Evolutionary conservation across 2,888 invertebrate genomes (phyloP).

Genomic region (Strigamia transsilvanica): DNA sequence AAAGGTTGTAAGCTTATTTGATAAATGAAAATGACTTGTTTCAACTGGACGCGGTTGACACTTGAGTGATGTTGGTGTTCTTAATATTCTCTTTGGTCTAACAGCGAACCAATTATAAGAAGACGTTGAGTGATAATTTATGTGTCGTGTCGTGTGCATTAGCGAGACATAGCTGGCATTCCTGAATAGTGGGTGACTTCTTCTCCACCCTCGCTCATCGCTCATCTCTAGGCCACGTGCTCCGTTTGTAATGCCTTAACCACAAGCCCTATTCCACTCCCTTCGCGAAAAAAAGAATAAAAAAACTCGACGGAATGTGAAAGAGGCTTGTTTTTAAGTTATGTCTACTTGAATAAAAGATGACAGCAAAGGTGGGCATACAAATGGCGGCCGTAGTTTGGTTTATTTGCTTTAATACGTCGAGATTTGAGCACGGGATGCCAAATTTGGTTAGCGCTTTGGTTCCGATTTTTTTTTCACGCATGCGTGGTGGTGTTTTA

Average conservation of each 20-base stretch:
- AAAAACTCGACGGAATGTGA: background rate
- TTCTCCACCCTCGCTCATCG: constrained; percentile 18
- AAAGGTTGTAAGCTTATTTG: background rate
- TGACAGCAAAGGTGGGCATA: background rate
- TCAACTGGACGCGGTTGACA: constrained; percentile 13
- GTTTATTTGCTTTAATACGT: too few relatives aligned
- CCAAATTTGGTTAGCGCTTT: too few relatives aligned
- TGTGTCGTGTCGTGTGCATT: constrained; percentile 18
- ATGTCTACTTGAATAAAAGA: background rate
- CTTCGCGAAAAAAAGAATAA: background rate
- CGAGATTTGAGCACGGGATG: too few relatives aligned
- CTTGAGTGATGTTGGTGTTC: constrained; percentile 31
- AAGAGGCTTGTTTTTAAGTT: background rate
- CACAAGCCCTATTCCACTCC: constrained; percentile 2
- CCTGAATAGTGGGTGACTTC: constrained; percentile 22
- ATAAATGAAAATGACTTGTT: constrained; percentile 26
- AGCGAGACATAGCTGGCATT: constrained; percentile 11
- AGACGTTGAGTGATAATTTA: constrained; percentile 3
- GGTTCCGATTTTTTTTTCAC: too few relatives aligned
- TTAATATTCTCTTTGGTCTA: constrained; percentile 18
- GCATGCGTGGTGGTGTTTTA: too few relatives aligned
- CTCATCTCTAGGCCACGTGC: constrained; percentile 5
- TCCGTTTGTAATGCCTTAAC: constrained; percentile 12
- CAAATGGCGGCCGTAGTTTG: background rate
- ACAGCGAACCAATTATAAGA: constrained; percentile 9